Evolutionary conservation across 1,140 invertebrate species (phyloP), one percentile per base, ranked within the genome.

Genomic region (Nebria ingens): DNA sequence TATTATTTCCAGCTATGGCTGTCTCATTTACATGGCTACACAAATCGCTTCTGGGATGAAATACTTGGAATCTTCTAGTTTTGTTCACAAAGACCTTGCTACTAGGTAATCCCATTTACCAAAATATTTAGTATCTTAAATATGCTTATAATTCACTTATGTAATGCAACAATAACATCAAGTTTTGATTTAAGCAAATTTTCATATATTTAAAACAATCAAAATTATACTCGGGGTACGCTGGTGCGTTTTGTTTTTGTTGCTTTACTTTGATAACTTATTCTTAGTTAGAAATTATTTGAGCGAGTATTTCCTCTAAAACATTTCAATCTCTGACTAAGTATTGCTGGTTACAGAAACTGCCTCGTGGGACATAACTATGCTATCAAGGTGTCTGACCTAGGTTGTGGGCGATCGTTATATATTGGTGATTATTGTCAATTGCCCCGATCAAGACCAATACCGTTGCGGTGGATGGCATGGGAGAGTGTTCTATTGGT

Each of bases 41-140:
- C 86, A 90, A 74, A 87, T 91, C 68, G 84, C 88, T 59, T 83
- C 84, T 58, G 89, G 86, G 55, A 90, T 91, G 88, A 89, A 89
- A 69, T 88, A 87, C 71, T 76, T 90, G 68, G 85, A 89, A 69
- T 80, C 79, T 25, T 73, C 85, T 59, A 83, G 83, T 67, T 85
- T 87, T 70, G 81, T 90, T 50, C 86, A 90, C 70, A 75, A 83
- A 61, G 87, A 90, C 73, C 72, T 90, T 59, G 84, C 87, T 56
- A 81, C 87, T 62, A 77, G 84, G 80, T 83, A 71, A 75, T 73
- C n/a, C n/a, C n/a, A n/a, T n/a, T n/a, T n/a, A n/a, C n/a, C n/a
- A n/a, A n/a, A n/a, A n/a, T n/a, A n/a, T n/a, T n/a, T n/a, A n/a
- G n/a, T n/a, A n/a, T n/a, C n/a, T n/a, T n/a, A n/a, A n/a, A n/a